Evolutionary conservation across 2,888 invertebrate species (phyloP).

Genomic region (Azorinus chamasolen): DNA sequence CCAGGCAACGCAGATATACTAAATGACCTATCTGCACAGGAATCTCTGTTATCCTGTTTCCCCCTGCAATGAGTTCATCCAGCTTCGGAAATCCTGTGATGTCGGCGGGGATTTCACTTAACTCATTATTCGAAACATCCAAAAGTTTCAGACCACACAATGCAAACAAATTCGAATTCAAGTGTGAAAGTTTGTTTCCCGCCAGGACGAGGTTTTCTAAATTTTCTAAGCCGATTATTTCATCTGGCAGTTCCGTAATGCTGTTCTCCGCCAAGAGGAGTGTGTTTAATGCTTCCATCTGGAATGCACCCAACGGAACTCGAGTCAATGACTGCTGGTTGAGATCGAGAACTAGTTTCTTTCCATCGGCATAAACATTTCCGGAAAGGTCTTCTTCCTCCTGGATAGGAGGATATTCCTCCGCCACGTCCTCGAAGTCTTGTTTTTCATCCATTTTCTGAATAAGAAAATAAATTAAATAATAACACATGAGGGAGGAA

Average conservation of each 20-base stretch:
- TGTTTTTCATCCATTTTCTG: slow-evolving; percentile 39
- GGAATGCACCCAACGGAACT: slow-evolving; percentile 72
- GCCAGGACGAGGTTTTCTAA: slow-evolving; percentile 75
- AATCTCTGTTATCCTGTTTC: slow-evolving; percentile 76
- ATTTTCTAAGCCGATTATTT: slow-evolving; percentile 70
- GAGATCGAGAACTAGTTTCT: slow-evolving; percentile 70
- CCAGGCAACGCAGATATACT: slow-evolving; percentile 69
- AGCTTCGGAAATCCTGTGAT: slow-evolving; percentile 70
- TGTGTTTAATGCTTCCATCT: slow-evolving; percentile 69
- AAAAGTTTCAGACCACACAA: slow-evolving; percentile 74
- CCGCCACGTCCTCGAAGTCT: slow-evolving; percentile 40
- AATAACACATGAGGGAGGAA: background rate
- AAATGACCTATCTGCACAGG: slow-evolving; percentile 76
- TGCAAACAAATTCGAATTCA: slow-evolving; percentile 71
- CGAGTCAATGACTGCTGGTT: slow-evolving; percentile 59
- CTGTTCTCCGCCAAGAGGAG: slow-evolving; percentile 78
- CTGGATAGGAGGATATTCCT: slow-evolving; percentile 37
- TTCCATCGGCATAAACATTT: slow-evolving; percentile 68
- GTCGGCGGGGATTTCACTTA: slow-evolving; percentile 74
- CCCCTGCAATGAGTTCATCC: slow-evolving; percentile 73
- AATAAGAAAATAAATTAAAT: slow-evolving; percentile 3
- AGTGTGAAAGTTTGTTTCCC: slow-evolving; percentile 72
- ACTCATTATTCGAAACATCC: slow-evolving; percentile 80
- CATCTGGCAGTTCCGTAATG: slow-evolving; percentile 76
- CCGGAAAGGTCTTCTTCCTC: slow-evolving; percentile 67